These are phyloP conservation scores for Cacoxenus indagator DNA, from an alignment of 2,888 invertebrate species.

Conservation along the genomic window DNA sequence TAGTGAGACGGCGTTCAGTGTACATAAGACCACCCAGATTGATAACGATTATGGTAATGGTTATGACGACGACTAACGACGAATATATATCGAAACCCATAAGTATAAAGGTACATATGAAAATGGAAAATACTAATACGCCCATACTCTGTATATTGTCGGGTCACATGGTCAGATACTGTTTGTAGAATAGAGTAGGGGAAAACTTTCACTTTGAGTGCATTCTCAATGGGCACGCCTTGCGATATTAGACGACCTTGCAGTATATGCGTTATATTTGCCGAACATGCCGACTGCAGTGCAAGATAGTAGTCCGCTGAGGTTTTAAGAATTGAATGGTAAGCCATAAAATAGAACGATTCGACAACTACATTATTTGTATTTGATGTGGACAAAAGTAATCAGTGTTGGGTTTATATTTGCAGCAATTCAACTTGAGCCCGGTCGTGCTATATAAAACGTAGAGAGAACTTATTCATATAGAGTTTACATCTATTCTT, in stretches of 20 bases:
- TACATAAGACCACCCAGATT: conserved; percentile 97
- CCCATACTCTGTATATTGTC: conserved; percentile 90
- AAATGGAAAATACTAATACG: conserved; percentile 92
- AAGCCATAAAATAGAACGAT: conserved; percentile 93
- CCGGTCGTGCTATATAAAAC: conserved; percentile 88
- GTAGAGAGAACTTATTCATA: conserved; percentile 76
- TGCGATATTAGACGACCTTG: conserved; percentile 74
- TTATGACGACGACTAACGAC: conserved; percentile 88
- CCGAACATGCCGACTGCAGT: conserved; percentile 84
- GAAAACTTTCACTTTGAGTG: conserved; percentile 77
- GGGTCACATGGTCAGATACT: conserved; percentile 95
- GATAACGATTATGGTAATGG: conserved; percentile 93
- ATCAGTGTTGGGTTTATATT: conserved; percentile 73
- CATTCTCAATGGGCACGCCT: conserved; percentile 67
- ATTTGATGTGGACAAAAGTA: conserved; percentile 77
- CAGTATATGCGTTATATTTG: conserved; percentile 85
- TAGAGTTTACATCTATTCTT: conserved; percentile 80
- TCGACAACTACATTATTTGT: conserved; percentile 72
- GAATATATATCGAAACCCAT: conserved; percentile 96
- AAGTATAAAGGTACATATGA: conserved; percentile 90
- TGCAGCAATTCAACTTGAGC: conserved; percentile 92
- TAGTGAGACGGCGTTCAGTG: conserved; percentile 95
- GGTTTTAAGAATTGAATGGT: conserved; percentile 91
- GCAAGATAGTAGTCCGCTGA: conserved; percentile 93
- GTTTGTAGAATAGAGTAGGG: conserved; percentile 98